Conservation (phyloP, 2,888 invertebrate genomes). For the Phyllotreta striolata region DNA sequence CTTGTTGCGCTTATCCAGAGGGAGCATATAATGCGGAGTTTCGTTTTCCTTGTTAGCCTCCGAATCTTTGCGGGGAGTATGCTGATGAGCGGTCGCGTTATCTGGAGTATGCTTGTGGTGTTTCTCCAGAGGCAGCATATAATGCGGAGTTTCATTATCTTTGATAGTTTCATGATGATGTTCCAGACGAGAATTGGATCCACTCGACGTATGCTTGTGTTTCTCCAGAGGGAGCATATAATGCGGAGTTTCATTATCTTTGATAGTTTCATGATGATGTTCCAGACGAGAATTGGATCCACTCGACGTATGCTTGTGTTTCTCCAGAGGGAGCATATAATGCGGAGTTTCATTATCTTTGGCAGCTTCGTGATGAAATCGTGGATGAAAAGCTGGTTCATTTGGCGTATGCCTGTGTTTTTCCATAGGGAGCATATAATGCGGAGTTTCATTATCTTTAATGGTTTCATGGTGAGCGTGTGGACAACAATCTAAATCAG, state of each 20-base stretch:
- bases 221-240: slow-evolving; percentile 37
- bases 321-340: slow-evolving; percentile 32
- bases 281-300: no score
- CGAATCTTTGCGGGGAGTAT: no score
- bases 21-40: slow-evolving; percentile 24
- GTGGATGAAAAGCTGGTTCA: neutral
- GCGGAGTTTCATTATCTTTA: slow-evolving; percentile 27
- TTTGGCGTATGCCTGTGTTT: slow-evolving; percentile 11
- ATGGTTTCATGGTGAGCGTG: slow-evolving; percentile 8
- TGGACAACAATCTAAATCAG: slow-evolving; percentile 2
- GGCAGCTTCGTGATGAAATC: neutral
- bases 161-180: no score
- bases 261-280: no score
- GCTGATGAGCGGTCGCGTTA: no score
- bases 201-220: neutral
- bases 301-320: slow-evolving; percentile 38
- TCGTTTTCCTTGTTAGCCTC: no score
- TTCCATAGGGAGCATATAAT: slow-evolving; percentile 37
- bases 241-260: slow-evolving; percentile 22
- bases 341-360: slow-evolving; percentile 7
- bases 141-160: no score
- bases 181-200: neutral
- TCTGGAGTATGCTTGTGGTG: slow-evolving; percentile 39
- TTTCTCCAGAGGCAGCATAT: slow-evolving; percentile 35
- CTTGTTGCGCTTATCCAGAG: slow-evolving; percentile 36